Evolutionary conservation across 2,113 vertebrate species (phyloP), one percentile per base, ranked within the genome.

Genomic region (Forbesichthys papilliferus): DNA sequence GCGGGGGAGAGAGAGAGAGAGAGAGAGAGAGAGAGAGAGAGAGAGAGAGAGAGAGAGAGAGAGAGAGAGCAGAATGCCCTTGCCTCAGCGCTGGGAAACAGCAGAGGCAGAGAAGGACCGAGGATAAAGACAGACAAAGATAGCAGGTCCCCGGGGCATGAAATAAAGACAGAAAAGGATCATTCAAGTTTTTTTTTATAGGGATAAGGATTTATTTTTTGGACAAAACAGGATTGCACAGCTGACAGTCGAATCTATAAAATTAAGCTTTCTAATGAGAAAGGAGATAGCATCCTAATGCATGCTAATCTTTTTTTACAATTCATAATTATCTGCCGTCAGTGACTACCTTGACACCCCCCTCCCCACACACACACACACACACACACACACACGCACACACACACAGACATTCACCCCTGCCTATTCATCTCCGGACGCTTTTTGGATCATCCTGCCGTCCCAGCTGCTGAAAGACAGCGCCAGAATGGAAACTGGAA

Each of bases 401-500:
- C 27, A 27, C 27, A 27, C 27, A 27, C 27, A 27, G 2, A 3
- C 10, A 3, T 27, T 52, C 16, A 4, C 18, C 27, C 16, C 46
- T 36, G 54, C n/a, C 2, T 52, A 52, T 13, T 9, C 64, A 5
- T n/a, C 53, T 68, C 10, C 10, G 36, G 36, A 42, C 36, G 36
- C 36, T 42, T 5, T 42, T 42, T 42, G 36, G 36, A 42, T 16
- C 10, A 16, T 52, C 13, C 49, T 47, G 48, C 14, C 55, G 16
- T 46, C 16, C 48, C 12, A 48, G 56, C 59, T 52, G 62, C 74
- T 72, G 78, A 76, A 36, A 77, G 64, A 69, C 70, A 74, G 71
- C 61, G 66, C 57, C 84, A 83, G 80, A 71, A 96, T 96, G 95
- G 95, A 96, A 81, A 94, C 89, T 1, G 91, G 91, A 86, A 96